Percentiles rank a stretch among this genome's conserved stretches.
Conservation (phyloP, 2,797 vertebrate species). For the Chloroceryle amazona region DNA sequence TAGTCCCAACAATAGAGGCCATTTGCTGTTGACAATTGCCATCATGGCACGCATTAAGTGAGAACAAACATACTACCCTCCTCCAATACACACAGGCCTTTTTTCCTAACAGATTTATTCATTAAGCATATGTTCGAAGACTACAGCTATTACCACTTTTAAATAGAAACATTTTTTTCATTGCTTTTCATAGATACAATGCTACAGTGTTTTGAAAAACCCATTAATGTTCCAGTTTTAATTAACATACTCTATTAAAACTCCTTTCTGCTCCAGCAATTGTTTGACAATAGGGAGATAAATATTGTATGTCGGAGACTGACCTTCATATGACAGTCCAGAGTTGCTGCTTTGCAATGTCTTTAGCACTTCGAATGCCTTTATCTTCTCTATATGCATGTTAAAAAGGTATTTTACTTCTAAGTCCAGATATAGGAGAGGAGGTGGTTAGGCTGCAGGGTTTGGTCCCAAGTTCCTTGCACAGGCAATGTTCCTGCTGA, state of each 20-base stretch:
- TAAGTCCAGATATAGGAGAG: not conserved
- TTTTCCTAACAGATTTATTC: constrained; percentile 62
- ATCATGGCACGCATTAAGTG: constrained; percentile 29
- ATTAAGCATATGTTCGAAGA: constrained; percentile 72
- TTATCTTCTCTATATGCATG: not conserved
- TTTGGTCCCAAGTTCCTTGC: not conserved
- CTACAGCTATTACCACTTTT: constrained; percentile 69
- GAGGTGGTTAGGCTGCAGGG: not conserved
- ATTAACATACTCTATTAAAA: constrained; percentile 63
- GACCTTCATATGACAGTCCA: constrained; percentile 20
- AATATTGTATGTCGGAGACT: not conserved
- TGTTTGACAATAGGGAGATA: constrained; percentile 30
- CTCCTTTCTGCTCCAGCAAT: not conserved
- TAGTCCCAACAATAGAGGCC: constrained; percentile 25
- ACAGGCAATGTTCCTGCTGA: not conserved
- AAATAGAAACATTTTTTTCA: constrained; percentile 68
- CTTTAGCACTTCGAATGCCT: not conserved
- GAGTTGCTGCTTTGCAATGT: not conserved
- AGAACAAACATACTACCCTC: constrained; percentile 60
- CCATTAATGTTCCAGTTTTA: constrained; percentile 58
- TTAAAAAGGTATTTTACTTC: not conserved
- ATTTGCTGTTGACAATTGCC: constrained; percentile 45
- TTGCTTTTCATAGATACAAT: constrained; percentile 61
- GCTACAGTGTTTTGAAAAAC: constrained; percentile 39
- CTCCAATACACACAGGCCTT: constrained; percentile 49